A percentile compares a stretch with the other conserved stretches of the same genome.
Conservation (phyloP, 1,140 invertebrate species). For the Frieseomelitta varia region DNA sequence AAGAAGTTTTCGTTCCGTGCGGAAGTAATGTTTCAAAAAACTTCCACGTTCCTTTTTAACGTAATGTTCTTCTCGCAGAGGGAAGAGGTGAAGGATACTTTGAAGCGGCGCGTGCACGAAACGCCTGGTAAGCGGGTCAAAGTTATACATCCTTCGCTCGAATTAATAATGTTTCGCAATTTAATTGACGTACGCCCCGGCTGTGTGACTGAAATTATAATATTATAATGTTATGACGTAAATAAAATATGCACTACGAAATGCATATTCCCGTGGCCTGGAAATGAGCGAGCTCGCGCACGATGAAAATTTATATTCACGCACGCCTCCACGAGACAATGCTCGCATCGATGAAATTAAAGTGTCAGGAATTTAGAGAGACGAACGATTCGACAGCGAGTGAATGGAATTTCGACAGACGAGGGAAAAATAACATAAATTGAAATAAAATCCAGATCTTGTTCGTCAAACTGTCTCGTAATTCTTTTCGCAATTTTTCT, state of each 20-base stretch:
- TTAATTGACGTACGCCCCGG: background rate
- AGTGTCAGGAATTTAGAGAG: background rate
- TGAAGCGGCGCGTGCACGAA: background rate
- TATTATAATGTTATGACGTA: background rate
- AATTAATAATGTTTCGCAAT: background rate
- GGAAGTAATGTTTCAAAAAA: slow-evolving; percentile 1
- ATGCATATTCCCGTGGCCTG: background rate
- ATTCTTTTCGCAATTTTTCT: no score
- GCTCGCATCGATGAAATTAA: background rate
- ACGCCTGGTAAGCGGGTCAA: background rate
- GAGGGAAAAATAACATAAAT: no score
- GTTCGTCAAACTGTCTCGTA: no score
- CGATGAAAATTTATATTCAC: background rate
- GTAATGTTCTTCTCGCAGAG: background rate
- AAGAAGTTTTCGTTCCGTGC: background rate
- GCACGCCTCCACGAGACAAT: background rate
- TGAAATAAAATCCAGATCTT: no score
- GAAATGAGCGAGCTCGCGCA: background rate
- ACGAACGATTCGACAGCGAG: background rate
- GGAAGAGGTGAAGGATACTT: background rate
- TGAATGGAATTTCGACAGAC: no score
- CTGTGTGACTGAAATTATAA: background rate
- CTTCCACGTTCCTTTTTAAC: slow-evolving; percentile 2
- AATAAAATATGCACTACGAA: background rate
- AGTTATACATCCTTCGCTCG: background rate